Conservation (phyloP, 2,888 invertebrate species). For the Caenorhabditis wallacei region DNA sequence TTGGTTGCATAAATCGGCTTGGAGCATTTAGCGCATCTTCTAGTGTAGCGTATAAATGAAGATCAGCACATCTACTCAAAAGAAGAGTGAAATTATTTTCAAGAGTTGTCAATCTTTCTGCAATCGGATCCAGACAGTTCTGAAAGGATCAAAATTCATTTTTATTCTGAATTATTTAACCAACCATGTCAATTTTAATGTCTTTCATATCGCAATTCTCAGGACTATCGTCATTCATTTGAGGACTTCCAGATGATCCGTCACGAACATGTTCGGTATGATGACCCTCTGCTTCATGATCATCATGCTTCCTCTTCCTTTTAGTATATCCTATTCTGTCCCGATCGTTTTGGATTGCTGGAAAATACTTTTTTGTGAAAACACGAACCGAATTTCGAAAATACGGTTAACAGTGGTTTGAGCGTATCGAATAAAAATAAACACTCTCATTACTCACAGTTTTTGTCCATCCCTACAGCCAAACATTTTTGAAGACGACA, state of each 20-base stretch:
- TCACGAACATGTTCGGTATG: constrained; percentile 32
- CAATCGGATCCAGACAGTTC: constrained; percentile 73
- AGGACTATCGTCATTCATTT: constrained; percentile 52
- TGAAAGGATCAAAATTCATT: constrained; percentile 5
- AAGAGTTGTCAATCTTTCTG: constrained; percentile 78
- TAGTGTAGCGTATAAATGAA: constrained; percentile 76
- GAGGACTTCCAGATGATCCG: constrained; percentile 46
- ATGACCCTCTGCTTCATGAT: constrained; percentile 32
- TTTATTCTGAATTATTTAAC: background rate
- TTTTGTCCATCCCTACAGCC: constrained; percentile 80
- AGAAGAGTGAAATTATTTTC: constrained; percentile 82
- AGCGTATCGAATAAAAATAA: too few species aligned
- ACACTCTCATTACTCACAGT: constrained; percentile 67
- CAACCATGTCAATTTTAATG: constrained; percentile 55
- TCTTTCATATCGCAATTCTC: constrained; percentile 43
- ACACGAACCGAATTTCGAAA: too few species aligned
- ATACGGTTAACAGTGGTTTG: background rate
- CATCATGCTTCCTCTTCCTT: constrained; percentile 75
- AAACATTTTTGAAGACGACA: constrained; percentile 79
- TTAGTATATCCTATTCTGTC: constrained; percentile 83
- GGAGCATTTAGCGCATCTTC: constrained; percentile 80
- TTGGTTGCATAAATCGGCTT: constrained; percentile 77
- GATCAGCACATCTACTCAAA: constrained; percentile 74
- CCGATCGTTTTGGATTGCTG: constrained; percentile 82
- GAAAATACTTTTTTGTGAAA: constrained; percentile 33